Evolutionary conservation across 2,113 vertebrate species (phyloP).

Genomic region (Dipodomys ordii): DNA sequence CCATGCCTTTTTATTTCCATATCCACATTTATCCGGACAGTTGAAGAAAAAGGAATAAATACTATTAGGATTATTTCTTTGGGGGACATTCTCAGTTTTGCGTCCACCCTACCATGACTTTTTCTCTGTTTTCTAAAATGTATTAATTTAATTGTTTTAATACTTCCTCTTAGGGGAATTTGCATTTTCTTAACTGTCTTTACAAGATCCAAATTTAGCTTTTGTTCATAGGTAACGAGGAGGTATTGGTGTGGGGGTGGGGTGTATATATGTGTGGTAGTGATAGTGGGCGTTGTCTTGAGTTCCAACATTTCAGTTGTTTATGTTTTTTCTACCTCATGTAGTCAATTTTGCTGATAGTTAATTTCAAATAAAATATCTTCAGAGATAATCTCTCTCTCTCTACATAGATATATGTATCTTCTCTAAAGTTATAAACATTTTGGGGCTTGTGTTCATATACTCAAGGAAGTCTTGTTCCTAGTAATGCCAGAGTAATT

Average conservation of each 20-base stretch:
- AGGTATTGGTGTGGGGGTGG: background rate
- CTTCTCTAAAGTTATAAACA: constrained; percentile 43
- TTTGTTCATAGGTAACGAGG: constrained; percentile 29
- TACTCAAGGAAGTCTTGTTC: background rate
- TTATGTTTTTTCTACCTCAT: background rate
- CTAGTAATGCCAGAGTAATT: constrained; percentile 42
- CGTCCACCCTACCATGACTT: background rate
- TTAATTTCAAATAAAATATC: constrained; percentile 31
- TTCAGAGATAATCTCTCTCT: background rate
- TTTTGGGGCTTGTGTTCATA: constrained; percentile 33
- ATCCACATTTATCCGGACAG: background rate
- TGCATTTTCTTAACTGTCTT: constrained; percentile 60
- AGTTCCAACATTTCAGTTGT: background rate
- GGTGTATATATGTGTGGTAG: background rate
- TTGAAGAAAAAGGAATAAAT: constrained; percentile 46
- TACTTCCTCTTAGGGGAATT: constrained; percentile 44
- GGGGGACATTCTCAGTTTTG: background rate
- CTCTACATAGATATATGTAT: background rate
- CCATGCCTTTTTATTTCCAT: constrained; percentile 12
- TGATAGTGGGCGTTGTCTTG: background rate
- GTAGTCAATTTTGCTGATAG: background rate
- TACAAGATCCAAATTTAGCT: constrained; percentile 38
- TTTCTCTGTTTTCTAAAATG: constrained; percentile 38
- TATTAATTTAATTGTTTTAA: constrained; percentile 50
- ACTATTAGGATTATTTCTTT: background rate